Percentiles rank a stretch among this genome's conserved stretches.
These are phyloP conservation scores for Halichoerus grypus DNA, from an alignment of 2,113 vertebrate genomes.

Conservation along the genomic window DNA sequence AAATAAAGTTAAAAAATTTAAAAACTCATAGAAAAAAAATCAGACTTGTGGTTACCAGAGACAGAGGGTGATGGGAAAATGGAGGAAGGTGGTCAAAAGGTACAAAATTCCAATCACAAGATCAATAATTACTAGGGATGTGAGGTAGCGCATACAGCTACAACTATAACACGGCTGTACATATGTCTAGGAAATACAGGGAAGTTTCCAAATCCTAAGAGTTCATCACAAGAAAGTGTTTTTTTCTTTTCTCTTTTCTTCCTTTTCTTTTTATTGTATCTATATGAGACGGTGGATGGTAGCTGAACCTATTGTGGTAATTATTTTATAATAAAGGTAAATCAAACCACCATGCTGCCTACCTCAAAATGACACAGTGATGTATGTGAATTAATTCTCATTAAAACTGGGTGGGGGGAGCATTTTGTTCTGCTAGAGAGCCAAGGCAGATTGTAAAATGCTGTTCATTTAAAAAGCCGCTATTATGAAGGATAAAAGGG, in stretches of 20 bases:
- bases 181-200: neutral
- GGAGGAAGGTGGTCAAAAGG: neutral
- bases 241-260: neutral
- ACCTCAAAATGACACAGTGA: too few species aligned
- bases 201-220: neutral
- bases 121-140: neutral
- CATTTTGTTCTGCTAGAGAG: neutral
- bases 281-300: neutral
- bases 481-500: neutral
- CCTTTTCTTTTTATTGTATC: neutral
- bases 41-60: neutral
- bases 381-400: neutral
- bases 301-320: neutral
- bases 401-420: neutral
- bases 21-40: neutral
- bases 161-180: rapidly evolving
- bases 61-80: too few species aligned
- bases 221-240: neutral
- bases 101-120: too few species aligned
- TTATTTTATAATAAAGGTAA: neutral
- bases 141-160: neutral
- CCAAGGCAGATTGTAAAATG: neutral
- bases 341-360: neutral
- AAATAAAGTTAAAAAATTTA: neutral
- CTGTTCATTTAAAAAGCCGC: neutral